Conservation (phyloP, 2,113 vertebrate species). For the Calidris pugnax region DNA sequence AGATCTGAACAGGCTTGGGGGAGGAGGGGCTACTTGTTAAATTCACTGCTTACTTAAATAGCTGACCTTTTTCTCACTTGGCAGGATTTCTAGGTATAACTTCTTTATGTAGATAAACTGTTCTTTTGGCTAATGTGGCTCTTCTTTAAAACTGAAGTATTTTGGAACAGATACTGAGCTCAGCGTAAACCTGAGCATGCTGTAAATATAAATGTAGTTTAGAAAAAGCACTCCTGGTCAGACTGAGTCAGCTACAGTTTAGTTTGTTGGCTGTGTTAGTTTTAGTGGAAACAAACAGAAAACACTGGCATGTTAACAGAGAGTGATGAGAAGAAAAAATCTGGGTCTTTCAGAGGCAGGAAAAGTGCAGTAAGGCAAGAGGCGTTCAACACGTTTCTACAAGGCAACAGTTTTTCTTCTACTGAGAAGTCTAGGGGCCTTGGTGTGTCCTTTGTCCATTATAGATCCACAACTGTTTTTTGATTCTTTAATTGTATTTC, state of each 20-base stretch:
- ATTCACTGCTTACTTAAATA: background rate
- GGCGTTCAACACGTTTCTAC: background rate
- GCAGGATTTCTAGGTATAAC: background rate
- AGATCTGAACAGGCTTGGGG: background rate
- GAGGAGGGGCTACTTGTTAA: background rate
- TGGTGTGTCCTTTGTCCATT: background rate
- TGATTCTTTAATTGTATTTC: background rate
- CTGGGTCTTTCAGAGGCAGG: background rate
- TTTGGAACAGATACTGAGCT: background rate
- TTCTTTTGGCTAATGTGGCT: constrained; percentile 11
- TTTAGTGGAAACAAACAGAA: background rate
- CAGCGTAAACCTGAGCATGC: background rate
- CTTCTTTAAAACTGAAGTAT: constrained; percentile 14
- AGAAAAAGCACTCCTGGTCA: background rate
- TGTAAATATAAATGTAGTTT: background rate
- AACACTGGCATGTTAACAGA: background rate
- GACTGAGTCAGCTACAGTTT: background rate
- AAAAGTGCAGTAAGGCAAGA: background rate
- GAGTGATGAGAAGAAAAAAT: background rate
- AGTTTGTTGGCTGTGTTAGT: background rate
- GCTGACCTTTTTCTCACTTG: constrained; percentile 37
- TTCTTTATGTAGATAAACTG: constrained; percentile 17
- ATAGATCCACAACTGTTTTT: background rate
- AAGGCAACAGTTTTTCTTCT: background rate
- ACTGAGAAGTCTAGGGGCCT: background rate